A percentile compares a stretch with the other conserved stretches of the same genome.
Conservation (phyloP, 2,113 vertebrate species). For the Psettodes erumei region DNA sequence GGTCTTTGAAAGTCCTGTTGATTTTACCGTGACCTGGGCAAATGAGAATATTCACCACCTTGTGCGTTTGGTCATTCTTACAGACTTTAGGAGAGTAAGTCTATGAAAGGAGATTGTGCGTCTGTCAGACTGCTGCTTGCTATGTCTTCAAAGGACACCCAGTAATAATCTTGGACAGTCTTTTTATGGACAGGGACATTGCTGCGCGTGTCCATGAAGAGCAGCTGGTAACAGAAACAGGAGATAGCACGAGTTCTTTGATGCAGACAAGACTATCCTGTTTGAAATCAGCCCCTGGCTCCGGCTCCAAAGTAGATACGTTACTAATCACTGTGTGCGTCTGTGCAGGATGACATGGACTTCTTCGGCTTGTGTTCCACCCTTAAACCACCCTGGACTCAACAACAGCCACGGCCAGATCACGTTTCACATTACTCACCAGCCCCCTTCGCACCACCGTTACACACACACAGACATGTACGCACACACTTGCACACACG, state of each 20-base stretch:
- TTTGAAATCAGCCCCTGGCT: conserved; percentile 44
- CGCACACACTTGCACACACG: conserved; percentile 5
- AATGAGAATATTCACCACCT: too few species aligned
- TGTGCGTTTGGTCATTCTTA: background rate
- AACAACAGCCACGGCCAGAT: conserved; percentile 67
- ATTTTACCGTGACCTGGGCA: too few species aligned
- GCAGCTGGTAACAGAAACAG: conserved; percentile 46
- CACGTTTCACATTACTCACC: conserved; percentile 67
- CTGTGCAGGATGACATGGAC: conserved; percentile 77
- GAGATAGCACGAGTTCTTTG: conserved; percentile 51
- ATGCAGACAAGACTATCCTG: conserved; percentile 58
- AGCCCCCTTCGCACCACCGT: background rate
- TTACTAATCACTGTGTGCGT: conserved; percentile 67
- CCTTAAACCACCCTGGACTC: conserved; percentile 71
- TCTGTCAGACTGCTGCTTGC: background rate
- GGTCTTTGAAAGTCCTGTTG: too few species aligned
- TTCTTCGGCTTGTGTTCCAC: conserved; percentile 70
- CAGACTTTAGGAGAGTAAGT: background rate
- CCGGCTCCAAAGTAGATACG: conserved; percentile 33
- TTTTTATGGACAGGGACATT: conserved; percentile 33
- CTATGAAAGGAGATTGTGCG: background rate
- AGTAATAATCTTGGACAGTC: background rate
- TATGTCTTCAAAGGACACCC: background rate
- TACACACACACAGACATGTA: conserved; percentile 6
- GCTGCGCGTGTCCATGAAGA: conserved; percentile 37